Base-by-base conservation (phyloP, 2,888 invertebrate genomes). In the Theodoxus fluviatilis region DNA sequence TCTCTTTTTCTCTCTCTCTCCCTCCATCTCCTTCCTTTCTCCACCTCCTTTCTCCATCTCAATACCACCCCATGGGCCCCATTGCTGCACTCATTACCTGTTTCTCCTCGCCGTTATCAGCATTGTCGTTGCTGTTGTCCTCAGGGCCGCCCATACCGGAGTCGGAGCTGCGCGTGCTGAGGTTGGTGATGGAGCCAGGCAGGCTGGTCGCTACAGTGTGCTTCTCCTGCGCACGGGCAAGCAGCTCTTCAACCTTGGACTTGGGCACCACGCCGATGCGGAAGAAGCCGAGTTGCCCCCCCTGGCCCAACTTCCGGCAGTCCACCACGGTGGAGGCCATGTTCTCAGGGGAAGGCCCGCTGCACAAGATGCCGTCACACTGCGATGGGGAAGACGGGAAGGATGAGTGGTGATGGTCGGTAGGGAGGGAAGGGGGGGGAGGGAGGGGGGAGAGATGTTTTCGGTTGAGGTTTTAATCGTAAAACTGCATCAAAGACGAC, bases 291-390 rank as follows among this genome's bases (percentile, higher is more conserved):
- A 80, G 73, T 47, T 76, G 75, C 6, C 79, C 77, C n/a, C 76
- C 75, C 31, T 57, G 25, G 22, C 67, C 67, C 59, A 78, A 70
- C 15, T 75, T 76, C 2, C 79, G 71, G 55, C 79, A 79, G 70
- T 80, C 79, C 3, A 80, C 80, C 7, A 80, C 80, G 7, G 80
- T 80, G 0, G 80, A 80, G 0, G 79, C 79, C 35, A 76, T 74
- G 69, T 80, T 80, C 66, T 79, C 80, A 6, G 74, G 76, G 12
- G 80, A 78, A 0, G 80, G 79, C 0, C 80, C 80, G 15, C 77
- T 76, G 64, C 79, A 79, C 25, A 80, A 70, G 49, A 80, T 79
- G 1, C 79, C 80, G 71, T 80, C 80, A 67, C 77, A 77, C 80
- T 80, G 70, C 15, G 67, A 64, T 57, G 49, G 3, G 40, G 63